Evolutionary conservation across 2,888 invertebrate genomes (phyloP), one percentile per base, ranked within the genome.

Genomic region (Ormia ochracea): DNA sequence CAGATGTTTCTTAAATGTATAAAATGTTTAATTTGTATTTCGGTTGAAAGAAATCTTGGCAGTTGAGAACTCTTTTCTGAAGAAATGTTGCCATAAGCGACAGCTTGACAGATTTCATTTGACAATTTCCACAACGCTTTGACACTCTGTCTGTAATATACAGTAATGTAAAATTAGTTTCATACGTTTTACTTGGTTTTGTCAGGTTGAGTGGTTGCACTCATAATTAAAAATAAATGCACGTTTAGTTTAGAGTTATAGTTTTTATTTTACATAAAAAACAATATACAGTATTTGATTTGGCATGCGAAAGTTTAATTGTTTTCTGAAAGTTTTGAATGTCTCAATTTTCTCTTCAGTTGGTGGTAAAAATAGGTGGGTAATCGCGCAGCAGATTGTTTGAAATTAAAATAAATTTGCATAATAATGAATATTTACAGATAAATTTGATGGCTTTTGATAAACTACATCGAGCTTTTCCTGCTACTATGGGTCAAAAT

Each of bases 141-240:
- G 69, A 48, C 45, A 26, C 33, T 36, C 36, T 5, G 48, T 28
- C 14, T n/a, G 21, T 38, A 48, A n/a, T 6, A 31, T 10, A 21
- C 19, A 59, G 14, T 48, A 50, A 70, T 59, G 48, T 7, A 38
- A 70, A 59, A 70, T 59, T 59, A 48, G 58, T 70, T 70, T 66
- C 59, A 38, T 38, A 59, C 48, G 21, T n/a, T 50, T 48, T 38
- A 58, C 19, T 28, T 36, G 17, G 21, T 21, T 4, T 23, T 69
- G 23, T 7, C 41, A 19, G 43, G 19, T 28, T 36, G 23, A 7
- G 4, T 14, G 33, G 1, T 1, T 10, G 2, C 4, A 50, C 23
- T 2, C 12, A 6, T 6, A 28, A 28, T 4, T 28, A 4, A 28
- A 6, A 28, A 6, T 28, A n/a, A 1, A 3, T 10, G 2, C 4